Conservation (phyloP, 2,888 invertebrate genomes). For the Cantharis rustica region DNA sequence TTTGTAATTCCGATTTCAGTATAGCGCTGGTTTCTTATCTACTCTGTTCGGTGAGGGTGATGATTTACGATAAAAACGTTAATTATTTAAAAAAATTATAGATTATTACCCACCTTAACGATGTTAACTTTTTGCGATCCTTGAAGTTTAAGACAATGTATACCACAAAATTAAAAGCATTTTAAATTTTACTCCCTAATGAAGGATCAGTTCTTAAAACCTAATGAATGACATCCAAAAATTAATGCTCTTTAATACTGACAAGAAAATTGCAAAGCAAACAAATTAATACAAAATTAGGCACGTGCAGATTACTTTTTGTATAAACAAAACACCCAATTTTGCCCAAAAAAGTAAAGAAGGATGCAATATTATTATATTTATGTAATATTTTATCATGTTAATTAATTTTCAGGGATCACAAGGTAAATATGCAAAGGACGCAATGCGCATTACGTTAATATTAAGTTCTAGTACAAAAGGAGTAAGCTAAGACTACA, state of each 20-base stretch:
- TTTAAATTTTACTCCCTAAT: not conserved
- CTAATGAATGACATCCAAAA: not conserved
- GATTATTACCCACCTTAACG: too few species aligned
- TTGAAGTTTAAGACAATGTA: not conserved
- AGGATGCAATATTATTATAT: not conserved
- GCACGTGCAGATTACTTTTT: not conserved
- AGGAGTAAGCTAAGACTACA: not conserved
- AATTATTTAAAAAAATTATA: too few species aligned
- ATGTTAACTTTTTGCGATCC: not conserved
- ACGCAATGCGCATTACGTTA: not conserved
- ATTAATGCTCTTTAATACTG: not conserved
- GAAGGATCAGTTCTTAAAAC: not conserved
- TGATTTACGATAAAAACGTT: too few species aligned
- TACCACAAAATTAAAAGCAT: not conserved
- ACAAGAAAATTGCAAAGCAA: not conserved
- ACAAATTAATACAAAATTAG: not conserved
- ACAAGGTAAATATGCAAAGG: not conserved
- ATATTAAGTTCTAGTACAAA: not conserved
- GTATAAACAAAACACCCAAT: not conserved
- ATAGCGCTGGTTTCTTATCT: too few species aligned
- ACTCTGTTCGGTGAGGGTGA: too few species aligned
- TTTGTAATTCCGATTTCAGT: too few species aligned
- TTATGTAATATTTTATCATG: not conserved
- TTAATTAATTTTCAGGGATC: not conserved
- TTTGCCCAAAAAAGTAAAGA: not conserved